Conservation (phyloP, 2,113 vertebrate species). For the Chloropsis hardwickii region DNA sequence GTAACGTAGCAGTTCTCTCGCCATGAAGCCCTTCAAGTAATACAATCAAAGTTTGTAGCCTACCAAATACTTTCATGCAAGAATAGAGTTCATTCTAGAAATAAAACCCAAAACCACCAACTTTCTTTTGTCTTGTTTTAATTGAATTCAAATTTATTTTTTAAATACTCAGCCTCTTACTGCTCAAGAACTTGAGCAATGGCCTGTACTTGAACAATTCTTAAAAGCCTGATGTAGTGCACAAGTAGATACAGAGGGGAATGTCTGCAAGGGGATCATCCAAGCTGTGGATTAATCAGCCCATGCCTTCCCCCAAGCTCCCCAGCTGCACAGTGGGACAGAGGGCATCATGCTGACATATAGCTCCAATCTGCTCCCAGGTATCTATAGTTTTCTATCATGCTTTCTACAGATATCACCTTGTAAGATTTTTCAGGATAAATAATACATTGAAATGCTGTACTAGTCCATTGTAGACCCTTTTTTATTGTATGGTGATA, state of each 20-base stretch:
- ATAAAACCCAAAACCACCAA: background rate
- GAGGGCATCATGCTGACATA: background rate
- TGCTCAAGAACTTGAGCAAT: rapidly evolving
- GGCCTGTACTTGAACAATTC: background rate
- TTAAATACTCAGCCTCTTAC: background rate
- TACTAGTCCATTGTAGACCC: background rate
- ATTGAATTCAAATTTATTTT: background rate
- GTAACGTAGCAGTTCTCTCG: background rate
- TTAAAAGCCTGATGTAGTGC: background rate
- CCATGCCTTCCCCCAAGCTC: rapidly evolving
- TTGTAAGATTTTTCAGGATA: background rate
- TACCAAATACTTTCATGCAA: background rate
- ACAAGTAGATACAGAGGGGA: background rate
- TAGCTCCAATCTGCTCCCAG: background rate
- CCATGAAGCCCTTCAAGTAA: background rate
- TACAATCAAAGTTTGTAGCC: background rate
- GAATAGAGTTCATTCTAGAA: background rate
- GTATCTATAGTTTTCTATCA: background rate
- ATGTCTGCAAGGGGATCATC: background rate
- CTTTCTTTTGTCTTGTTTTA: background rate
- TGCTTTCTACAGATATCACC: background rate
- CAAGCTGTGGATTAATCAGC: background rate
- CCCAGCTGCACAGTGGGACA: slow-evolving; percentile 3
- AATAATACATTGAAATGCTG: background rate
- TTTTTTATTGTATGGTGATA: background rate